Conservation (phyloP, 2,888 invertebrate genomes). For the Polyommatus iphigenia region DNA sequence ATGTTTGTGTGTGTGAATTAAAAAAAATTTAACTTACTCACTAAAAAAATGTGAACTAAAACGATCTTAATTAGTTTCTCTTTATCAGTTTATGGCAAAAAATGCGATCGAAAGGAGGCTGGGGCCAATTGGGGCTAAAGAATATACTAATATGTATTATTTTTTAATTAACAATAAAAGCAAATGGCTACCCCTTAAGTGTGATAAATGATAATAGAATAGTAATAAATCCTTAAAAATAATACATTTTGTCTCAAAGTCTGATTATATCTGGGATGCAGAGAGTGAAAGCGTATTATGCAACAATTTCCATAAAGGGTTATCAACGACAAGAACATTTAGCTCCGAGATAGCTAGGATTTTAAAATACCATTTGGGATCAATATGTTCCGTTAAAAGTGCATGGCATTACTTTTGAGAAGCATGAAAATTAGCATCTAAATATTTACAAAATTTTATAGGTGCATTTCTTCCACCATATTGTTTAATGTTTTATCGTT, state of each 20-base stretch:
- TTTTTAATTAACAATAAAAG: neutral
- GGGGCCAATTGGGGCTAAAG: too few species aligned
- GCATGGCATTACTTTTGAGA: neutral
- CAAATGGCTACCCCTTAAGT: neutral
- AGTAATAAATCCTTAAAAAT: neutral
- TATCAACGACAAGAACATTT: neutral
- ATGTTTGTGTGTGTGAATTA: neutral
- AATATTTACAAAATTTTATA: too few species aligned
- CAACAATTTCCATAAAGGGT: conserved; percentile 17
- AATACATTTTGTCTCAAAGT: neutral
- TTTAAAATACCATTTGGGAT: too few species aligned
- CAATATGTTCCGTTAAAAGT: neutral
- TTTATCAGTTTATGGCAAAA: neutral
- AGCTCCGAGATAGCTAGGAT: neutral
- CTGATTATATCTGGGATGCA: neutral
- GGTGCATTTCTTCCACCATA: too few species aligned
- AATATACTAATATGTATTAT: neutral
- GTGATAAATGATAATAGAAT: neutral
- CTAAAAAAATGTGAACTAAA: neutral
- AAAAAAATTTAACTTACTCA: too few species aligned
- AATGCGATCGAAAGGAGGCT: neutral
- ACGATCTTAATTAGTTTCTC: neutral
- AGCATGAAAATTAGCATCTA: neutral
- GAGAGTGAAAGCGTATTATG: neutral
- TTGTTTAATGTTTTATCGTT: too few species aligned